phyloP scores from a whole-genome alignment of 2,113 vertebrate genomes.

The Microtus oregoni region DNA sequence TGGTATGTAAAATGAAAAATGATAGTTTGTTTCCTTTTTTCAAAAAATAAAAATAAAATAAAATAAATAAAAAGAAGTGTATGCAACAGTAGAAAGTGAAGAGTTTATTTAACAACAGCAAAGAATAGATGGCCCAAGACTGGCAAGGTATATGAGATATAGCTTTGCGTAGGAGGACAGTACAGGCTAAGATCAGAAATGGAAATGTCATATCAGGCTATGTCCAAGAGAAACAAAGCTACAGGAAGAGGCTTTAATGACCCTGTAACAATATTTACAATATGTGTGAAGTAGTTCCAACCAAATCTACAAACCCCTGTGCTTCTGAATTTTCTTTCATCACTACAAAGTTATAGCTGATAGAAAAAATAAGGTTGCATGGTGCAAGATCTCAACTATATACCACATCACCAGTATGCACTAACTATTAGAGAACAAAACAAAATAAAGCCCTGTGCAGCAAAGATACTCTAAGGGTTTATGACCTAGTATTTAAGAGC shows the following conservation, averaged over 20 bases:
- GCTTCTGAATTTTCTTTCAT: neutral
- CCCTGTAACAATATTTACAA: neutral
- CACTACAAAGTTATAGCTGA: neutral
- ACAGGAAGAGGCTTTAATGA: neutral
- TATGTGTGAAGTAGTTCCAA: neutral
- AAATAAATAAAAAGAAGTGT: neutral
- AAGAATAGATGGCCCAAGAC: neutral
- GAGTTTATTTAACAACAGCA: no score
- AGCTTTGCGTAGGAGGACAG: neutral
- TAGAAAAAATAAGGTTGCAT: neutral
- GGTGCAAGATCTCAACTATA: neutral
- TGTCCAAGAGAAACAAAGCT: neutral
- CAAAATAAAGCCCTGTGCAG: neutral
- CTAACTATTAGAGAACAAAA: neutral
- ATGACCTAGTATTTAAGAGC: neutral
- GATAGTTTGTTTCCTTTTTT: no score
- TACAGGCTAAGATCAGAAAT: neutral
- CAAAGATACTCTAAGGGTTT: neutral
- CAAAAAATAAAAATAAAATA: no score
- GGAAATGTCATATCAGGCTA: neutral
- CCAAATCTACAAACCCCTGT: neutral
- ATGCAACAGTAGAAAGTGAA: no score
- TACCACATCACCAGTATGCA: neutral
- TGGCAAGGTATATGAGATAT: neutral
- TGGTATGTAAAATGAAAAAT: no score